A percentile compares a stretch with the other conserved stretches of the same genome.
These are phyloP conservation scores for Laodelphax striatellus DNA, from an alignment of 1,140 invertebrate species.

Conservation along the genomic window DNA sequence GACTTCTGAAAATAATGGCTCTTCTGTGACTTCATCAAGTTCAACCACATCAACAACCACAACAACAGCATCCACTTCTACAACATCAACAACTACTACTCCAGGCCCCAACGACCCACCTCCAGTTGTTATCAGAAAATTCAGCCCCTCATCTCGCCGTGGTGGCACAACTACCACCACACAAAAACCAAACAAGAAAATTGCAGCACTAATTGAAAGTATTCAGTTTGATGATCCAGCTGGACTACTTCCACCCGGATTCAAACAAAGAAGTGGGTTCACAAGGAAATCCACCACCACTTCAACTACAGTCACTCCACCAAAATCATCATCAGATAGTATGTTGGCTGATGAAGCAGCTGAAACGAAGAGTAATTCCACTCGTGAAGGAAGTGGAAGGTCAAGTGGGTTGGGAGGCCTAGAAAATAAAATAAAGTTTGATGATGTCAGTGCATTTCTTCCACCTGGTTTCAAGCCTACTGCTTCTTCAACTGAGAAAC, in stretches of 20 bases:
- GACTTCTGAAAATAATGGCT: slow-evolving; percentile 38
- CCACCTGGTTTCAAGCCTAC: slow-evolving; percentile 51
- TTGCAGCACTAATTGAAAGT: slow-evolving; percentile 35
- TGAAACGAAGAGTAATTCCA: slow-evolving; percentile 3
- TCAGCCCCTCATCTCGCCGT: slow-evolving; percentile 41
- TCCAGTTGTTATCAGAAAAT: slow-evolving; percentile 49
- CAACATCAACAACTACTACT: slow-evolving; percentile 18
- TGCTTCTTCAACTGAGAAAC: slow-evolving; percentile 28
- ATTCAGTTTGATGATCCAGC: slow-evolving; percentile 46
- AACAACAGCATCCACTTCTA: slow-evolving; percentile 25
- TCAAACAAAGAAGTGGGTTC: slow-evolving; percentile 42
- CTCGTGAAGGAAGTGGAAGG: slow-evolving; percentile 12
- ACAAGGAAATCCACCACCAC: slow-evolving; percentile 39
- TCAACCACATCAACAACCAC: slow-evolving; percentile 30
- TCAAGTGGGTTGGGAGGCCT: slow-evolving; percentile 13
- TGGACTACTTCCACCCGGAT: slow-evolving; percentile 46
- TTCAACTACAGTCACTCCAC: slow-evolving; percentile 17
- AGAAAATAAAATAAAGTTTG: slow-evolving; percentile 34
- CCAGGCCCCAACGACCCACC: slow-evolving; percentile 29
- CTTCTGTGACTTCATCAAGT: slow-evolving; percentile 21
- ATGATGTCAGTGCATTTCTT: slow-evolving; percentile 46
- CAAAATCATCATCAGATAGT: slow-evolving; percentile 12
- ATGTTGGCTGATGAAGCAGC: slow-evolving; percentile 24
- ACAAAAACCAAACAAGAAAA: slow-evolving; percentile 29
- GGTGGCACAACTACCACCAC: slow-evolving; percentile 23